A percentile compares a stretch with the other conserved stretches of the same genome.
Conservation (phyloP, 2,797 vertebrate species). For the Sarcophilus harrisii region DNA sequence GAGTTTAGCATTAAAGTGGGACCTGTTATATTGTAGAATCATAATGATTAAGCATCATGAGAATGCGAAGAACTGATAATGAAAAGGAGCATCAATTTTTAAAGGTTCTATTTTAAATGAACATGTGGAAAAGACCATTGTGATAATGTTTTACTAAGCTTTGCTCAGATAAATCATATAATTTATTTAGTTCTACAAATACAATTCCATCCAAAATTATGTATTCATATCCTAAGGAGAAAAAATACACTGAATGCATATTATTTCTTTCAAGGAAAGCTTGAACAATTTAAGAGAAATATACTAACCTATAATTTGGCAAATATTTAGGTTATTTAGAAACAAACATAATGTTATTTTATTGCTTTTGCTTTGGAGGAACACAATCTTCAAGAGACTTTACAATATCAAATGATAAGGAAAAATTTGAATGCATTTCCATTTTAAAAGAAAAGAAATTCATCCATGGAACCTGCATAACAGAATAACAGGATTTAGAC, state of each 20-base stretch:
- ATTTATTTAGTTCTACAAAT: conserved; percentile 24
- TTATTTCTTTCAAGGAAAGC: neutral
- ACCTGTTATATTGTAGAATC: neutral
- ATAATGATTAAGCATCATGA: neutral
- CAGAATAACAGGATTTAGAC: neutral
- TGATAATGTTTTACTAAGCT: neutral
- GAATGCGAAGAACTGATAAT: neutral
- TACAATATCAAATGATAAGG: neutral
- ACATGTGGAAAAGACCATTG: neutral
- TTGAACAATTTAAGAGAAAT: neutral
- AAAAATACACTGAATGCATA: neutral
- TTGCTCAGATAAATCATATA: conserved; percentile 1
- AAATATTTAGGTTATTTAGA: neutral
- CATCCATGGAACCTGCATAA: neutral
- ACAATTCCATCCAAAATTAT: neutral
- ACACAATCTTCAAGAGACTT: neutral
- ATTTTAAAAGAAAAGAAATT: neutral
- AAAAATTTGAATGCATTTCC: neutral
- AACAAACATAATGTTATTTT: neutral
- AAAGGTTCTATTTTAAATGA: neutral
- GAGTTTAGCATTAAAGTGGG: neutral
- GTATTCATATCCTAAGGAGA: neutral
- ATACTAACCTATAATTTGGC: rapidly evolving
- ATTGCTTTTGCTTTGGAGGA: neutral
- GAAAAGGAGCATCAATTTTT: neutral